Evolutionary conservation across 2,113 vertebrate genomes (phyloP), one percentile per base, ranked within the genome.

Genomic region (Chelonoidis abingdonii): DNA sequence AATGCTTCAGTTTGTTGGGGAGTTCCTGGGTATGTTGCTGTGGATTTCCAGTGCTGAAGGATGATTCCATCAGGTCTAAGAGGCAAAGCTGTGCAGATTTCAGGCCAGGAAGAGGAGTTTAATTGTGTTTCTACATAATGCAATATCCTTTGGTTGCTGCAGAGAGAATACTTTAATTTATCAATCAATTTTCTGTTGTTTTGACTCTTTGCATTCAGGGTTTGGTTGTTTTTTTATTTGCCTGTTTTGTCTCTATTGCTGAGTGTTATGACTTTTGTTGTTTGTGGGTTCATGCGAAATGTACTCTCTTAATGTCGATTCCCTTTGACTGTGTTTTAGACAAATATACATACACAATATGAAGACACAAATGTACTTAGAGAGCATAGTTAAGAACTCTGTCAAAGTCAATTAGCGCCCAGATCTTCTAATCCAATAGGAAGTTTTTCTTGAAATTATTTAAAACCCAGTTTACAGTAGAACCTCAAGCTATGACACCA

Each of bases 261-360:
- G 87, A 1, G 2, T 82, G 75, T 93, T 96, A 89, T 83, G 89
- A 89, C 90, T 90, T 81, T 47, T 81, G 16, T 53, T 86, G 10
- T 81, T 19, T 53, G 49, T 87, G 10, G 10, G 6, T 80, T 86
- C 50, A 3, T 79, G 59, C 81, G 89, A 93, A 97, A 93, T 88
- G 62, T 76, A 76, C 87, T 94, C 0, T 0, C 87, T 95, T 94
- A 89, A 95, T 96, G 91, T 96, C 65, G 50, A 87, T 97, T 95
- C 88, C 86, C 93, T 94, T 95, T 94, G n/a, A 84, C 93, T 94
- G 56, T 92, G 86, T 93, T 96, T 96, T 90, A 95, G 97, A 94
- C 85, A 97, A 95, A 93, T 95, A 75, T 56, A 79, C 38, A 82
- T 82, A 65, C 65, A 89, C 86, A 69, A 90, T 52, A 83, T 5